phyloP scores from a whole-genome alignment of 2,888 invertebrate species.

The Julus scandinavius region DNA sequence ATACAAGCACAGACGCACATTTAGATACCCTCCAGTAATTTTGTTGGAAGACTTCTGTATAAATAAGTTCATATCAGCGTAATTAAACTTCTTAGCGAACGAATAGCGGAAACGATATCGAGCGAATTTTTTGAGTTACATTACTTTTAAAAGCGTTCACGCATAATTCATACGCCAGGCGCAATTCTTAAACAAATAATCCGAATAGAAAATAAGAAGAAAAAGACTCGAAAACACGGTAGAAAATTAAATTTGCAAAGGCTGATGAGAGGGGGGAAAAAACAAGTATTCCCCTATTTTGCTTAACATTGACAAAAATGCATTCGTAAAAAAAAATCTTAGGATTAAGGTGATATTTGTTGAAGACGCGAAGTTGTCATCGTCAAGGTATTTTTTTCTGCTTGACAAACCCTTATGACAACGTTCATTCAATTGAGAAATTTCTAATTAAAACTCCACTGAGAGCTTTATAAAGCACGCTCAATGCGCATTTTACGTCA shows the following conservation, averaged over 20 bases:
- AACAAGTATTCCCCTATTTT: neutral
- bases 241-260: conserved; percentile 2
- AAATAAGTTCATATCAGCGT: conserved; percentile 26
- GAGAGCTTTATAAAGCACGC: neutral
- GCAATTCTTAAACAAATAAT: conserved; percentile 4
- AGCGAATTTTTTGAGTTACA: conserved; percentile 1
- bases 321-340: neutral
- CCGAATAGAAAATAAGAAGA: neutral
- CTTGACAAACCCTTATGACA: conserved; percentile 26
- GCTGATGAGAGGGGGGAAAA: neutral
- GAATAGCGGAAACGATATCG: conserved; percentile 23
- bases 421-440: conserved; percentile 27
- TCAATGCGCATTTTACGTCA: neutral
- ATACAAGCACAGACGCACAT: neutral
- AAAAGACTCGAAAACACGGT: neutral
- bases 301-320: neutral
- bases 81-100: conserved; percentile 14
- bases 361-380: neutral
- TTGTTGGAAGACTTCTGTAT: neutral
- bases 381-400: conserved; percentile 19
- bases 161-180: conserved; percentile 13
- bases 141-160: neutral
- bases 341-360: neutral
- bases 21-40: neutral
- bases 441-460: neutral